Conservation (phyloP, 1,140 invertebrate genomes). For the Aphelinus atriplicis region DNA sequence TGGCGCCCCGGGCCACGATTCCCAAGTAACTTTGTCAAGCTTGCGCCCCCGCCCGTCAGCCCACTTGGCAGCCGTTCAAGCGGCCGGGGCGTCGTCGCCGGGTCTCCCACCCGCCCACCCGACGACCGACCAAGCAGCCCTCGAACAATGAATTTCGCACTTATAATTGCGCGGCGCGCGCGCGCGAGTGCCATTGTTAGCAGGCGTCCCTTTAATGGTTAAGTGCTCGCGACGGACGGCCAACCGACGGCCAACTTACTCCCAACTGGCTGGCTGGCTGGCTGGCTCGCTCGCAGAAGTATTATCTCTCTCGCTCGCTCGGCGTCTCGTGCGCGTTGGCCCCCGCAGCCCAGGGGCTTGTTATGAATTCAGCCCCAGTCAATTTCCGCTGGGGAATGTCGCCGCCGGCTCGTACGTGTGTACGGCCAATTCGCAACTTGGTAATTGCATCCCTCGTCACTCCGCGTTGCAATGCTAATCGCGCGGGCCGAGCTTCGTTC, state of each 20-base stretch:
- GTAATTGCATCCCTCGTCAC: too few species aligned
- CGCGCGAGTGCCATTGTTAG: slow-evolving; percentile 54
- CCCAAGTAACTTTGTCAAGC: slow-evolving; percentile 43
- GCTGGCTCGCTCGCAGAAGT: neutral
- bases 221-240: slow-evolving; percentile 44
- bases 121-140: slow-evolving; percentile 55
- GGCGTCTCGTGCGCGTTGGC: neutral
- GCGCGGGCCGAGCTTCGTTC: too few species aligned
- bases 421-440: too few species aligned
- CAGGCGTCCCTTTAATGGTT: slow-evolving; percentile 52
- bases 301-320: neutral
- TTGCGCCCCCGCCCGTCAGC: slow-evolving; percentile 37
- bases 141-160: slow-evolving; percentile 60
- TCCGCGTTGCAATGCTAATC: too few species aligned
- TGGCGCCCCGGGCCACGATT: slow-evolving; percentile 50
- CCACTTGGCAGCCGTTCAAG: slow-evolving; percentile 58
- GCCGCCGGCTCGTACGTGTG: too few species aligned
- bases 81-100: slow-evolving; percentile 37
- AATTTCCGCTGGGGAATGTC: too few species aligned
- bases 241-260: slow-evolving; percentile 9
- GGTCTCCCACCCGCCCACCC: slow-evolving; percentile 45
- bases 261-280: neutral
- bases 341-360: too few species aligned
- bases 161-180: slow-evolving; percentile 54
- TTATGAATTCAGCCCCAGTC: too few species aligned